A percentile compares a stretch with the other conserved stretches of the same genome.
Conservation (phyloP, 2,797 vertebrate genomes). For the Limosa lapponica region DNA sequence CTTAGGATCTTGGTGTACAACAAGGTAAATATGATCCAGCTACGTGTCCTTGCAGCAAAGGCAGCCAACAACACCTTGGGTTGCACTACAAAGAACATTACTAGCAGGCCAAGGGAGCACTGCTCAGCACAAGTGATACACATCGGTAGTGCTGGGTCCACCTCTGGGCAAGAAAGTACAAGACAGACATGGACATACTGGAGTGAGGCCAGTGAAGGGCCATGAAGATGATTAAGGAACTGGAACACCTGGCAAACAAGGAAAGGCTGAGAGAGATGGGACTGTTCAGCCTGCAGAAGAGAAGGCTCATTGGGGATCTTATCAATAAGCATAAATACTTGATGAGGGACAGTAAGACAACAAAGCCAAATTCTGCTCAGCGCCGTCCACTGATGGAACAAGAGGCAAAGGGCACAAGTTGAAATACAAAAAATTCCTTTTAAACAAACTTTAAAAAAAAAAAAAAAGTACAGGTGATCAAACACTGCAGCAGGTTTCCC, state of each 20-base stretch:
- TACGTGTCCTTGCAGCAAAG: background rate
- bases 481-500: background rate
- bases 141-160: background rate
- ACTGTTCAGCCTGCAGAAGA: background rate
- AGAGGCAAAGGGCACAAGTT: background rate
- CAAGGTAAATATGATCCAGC: background rate
- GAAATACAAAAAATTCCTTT: background rate
- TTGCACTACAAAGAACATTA: background rate
- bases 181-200: background rate
- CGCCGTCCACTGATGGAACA: background rate
- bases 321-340: background rate
- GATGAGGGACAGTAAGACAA: background rate
- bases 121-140: background rate
- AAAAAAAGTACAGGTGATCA: background rate
- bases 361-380: background rate
- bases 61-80: background rate
- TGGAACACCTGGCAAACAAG: background rate
- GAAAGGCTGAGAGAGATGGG: background rate
- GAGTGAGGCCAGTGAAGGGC: background rate
- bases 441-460: background rate
- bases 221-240: background rate
- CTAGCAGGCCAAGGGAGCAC: background rate
- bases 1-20: background rate
- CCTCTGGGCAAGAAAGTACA: background rate
- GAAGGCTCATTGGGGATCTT: background rate